A percentile compares a stretch with the other conserved stretches of the same genome.
phyloP scores from a whole-genome alignment of 2,113 vertebrate species.

The Prietella phreatophila region DNA sequence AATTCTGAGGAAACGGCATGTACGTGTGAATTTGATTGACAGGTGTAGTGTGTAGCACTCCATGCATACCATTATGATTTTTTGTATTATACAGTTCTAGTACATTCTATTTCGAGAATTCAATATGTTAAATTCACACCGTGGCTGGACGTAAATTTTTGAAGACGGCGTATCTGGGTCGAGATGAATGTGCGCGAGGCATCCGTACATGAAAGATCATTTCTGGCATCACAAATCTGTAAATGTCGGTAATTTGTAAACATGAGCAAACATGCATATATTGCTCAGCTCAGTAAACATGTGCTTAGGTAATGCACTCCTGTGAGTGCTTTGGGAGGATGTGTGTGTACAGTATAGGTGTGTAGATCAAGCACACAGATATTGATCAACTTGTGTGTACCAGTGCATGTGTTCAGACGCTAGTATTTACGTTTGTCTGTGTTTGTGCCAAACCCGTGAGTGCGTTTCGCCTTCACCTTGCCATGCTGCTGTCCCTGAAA shows the following conservation, averaged over 20 bases:
- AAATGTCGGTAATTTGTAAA: constrained; percentile 24
- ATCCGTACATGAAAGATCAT: not conserved
- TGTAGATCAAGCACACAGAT: constrained; percentile 19
- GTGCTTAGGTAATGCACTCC: constrained; percentile 56
- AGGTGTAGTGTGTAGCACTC: not conserved
- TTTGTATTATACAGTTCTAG: not conserved
- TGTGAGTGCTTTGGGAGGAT: not conserved
- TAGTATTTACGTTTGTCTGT: constrained; percentile 33
- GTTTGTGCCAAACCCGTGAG: constrained; percentile 29
- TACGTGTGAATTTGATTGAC: not conserved
- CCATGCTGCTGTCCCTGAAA: constrained; percentile 65
- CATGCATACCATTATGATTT: not conserved
- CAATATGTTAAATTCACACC: not conserved
- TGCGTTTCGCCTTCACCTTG: constrained; percentile 22
- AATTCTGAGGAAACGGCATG: not conserved
- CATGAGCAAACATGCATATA: constrained; percentile 5
- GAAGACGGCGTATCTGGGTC: not conserved
- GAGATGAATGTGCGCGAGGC: not conserved
- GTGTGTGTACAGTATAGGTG: constrained; percentile 35
- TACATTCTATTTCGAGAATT: not conserved
- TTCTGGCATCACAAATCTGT: not conserved
- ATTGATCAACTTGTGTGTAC: constrained; percentile 11
- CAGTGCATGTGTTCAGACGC: constrained; percentile 34
- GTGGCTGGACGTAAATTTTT: constrained; percentile 11
- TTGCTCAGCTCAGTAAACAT: constrained; percentile 48